phyloP scores from a whole-genome alignment of 2,888 invertebrate species.

The Erebia aethiops region DNA sequence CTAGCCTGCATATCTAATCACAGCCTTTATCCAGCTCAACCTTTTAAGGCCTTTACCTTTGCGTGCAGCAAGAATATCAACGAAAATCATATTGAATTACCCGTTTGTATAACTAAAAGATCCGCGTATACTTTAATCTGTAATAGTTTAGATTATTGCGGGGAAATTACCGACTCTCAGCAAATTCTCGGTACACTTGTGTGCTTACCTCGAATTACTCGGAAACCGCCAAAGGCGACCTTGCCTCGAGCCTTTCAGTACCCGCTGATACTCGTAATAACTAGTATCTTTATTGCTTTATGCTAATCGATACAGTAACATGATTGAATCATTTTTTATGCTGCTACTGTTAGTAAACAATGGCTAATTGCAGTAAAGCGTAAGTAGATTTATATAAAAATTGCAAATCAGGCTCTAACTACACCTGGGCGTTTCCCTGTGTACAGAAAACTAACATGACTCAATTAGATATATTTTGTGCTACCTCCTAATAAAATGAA shows the following conservation, averaged over 20 bases:
- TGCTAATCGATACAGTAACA: background rate
- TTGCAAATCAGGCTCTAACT: too few relatives aligned
- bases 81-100: too few relatives aligned
- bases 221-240: slow-evolving; percentile 6
- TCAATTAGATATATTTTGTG: too few relatives aligned
- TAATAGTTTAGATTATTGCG: background rate
- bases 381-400: too few relatives aligned
- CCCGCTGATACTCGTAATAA: slow-evolving; percentile 3
- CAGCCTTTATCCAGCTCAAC: too few relatives aligned
- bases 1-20: too few relatives aligned
- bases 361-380: too few relatives aligned
- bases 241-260: slow-evolving; percentile 15
- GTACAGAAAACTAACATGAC: too few relatives aligned
- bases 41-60: too few relatives aligned
- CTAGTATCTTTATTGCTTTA: slow-evolving; percentile 1
- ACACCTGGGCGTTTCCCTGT: too few relatives aligned
- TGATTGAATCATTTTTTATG: background rate
- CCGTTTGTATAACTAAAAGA: background rate
- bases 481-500: too few relatives aligned
- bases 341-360: background rate
- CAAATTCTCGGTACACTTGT: background rate
- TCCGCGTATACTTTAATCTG: background rate
- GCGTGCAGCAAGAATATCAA: too few relatives aligned
- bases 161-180: background rate
- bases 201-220: slow-evolving; percentile 12